Percentiles rank a stretch among this genome's conserved stretches.
phyloP scores from a whole-genome alignment of 64 coral and sea anemone species.

The Anthopleura sola region DNA sequence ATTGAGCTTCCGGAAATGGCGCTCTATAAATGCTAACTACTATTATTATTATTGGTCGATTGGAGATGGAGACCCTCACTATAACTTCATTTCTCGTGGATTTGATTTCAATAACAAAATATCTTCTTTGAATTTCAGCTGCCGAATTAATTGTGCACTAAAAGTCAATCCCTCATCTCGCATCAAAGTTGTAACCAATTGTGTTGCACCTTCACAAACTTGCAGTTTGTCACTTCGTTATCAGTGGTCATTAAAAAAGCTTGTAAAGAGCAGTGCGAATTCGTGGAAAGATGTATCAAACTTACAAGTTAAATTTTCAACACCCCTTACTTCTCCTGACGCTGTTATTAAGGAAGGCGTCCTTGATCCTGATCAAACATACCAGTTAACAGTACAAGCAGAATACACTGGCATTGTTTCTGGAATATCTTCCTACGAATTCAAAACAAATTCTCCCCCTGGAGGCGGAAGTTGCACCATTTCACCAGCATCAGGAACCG shows the following conservation, averaged over 20 bases:
- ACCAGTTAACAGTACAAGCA: constrained; percentile 39
- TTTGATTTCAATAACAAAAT: neutral
- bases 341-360: constrained; percentile 36
- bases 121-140: constrained; percentile 19
- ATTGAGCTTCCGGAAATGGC: too few relatives aligned
- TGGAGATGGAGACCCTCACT: too few relatives aligned
- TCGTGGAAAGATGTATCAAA: neutral
- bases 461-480: constrained; percentile 23
- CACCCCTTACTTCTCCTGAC: constrained; percentile 41
- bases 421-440: constrained; percentile 58
- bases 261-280: neutral
- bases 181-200: constrained; percentile 44
- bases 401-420: neutral
- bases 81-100: too few relatives aligned
- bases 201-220: constrained; percentile 4
- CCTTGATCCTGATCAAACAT: constrained; percentile 8
- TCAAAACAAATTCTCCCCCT: constrained; percentile 63
- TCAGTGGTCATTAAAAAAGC: constrained; percentile 26
- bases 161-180: constrained; percentile 41
- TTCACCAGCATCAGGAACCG: constrained; percentile 34
- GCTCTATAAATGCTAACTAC: too few relatives aligned
- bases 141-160: constrained; percentile 56
- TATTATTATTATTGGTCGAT: too few relatives aligned
- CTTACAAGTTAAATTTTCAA: constrained; percentile 29
- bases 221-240: constrained; percentile 2